Evolutionary conservation across 1,140 invertebrate species (phyloP).

Genomic region (Pinna nobilis): DNA sequence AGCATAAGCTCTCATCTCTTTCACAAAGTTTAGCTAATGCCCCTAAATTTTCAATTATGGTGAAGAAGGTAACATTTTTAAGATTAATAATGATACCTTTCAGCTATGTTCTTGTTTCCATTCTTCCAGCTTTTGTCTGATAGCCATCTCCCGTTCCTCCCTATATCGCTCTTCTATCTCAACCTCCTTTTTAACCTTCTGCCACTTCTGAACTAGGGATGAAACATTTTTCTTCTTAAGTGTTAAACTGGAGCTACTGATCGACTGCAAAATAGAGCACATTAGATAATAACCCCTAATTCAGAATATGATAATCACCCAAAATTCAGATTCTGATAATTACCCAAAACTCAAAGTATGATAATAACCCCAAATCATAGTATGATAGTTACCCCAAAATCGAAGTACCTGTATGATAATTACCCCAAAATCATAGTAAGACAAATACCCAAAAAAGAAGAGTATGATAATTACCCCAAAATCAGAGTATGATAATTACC

Average conservation of each 20-base stretch:
- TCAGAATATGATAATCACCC: no score
- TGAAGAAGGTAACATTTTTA: no score
- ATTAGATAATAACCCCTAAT: neutral
- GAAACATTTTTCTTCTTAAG: slow-evolving; percentile 85
- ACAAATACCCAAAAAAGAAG: no score
- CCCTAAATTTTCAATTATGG: no score
- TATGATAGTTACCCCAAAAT: no score
- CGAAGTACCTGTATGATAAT: no score
- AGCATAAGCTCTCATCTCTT: no score
- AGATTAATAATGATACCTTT: neutral
- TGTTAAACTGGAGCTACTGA: slow-evolving; percentile 78
- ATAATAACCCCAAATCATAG: neutral
- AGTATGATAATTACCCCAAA: no score
- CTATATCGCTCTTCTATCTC: slow-evolving; percentile 65
- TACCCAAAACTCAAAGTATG: neutral
- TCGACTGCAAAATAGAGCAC: slow-evolving; percentile 76
- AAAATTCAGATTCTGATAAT: no score
- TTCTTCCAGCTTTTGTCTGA: slow-evolving; percentile 63
- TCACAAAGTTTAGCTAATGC: no score
- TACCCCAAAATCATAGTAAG: no score
- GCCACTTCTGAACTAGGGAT: slow-evolving; percentile 84
- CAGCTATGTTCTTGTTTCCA: slow-evolving; percentile 50
- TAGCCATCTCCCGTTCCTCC: slow-evolving; percentile 61
- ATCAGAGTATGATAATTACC: no score
- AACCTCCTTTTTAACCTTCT: slow-evolving; percentile 81